These are phyloP conservation scores for Sturmia bella DNA, from an alignment of 2,888 invertebrate species.

Conservation along the genomic window DNA sequence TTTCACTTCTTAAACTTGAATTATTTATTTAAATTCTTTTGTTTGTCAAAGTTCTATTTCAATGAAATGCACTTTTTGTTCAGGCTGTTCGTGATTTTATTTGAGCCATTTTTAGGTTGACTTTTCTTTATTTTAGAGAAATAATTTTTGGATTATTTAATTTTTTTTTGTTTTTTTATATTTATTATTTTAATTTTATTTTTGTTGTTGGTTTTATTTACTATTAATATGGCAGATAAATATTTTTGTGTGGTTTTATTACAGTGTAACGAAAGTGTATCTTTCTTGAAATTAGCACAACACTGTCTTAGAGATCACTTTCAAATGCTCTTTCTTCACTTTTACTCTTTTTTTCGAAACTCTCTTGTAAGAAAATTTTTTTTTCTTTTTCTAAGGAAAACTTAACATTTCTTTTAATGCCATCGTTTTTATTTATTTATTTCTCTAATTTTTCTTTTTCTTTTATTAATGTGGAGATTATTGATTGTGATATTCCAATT, in stretches of 20 bases:
- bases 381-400: conserved; percentile 19
- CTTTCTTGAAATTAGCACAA: conserved; percentile 5
- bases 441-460: neutral
- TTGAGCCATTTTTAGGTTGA: conserved; percentile 33
- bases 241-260: conserved; percentile 33
- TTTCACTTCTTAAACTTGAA: neutral
- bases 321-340: conserved; percentile 52
- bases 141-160: conserved; percentile 8
- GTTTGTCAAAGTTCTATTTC: conserved; percentile 17
- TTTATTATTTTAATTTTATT: conserved; percentile 36
- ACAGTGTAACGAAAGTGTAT: conserved; percentile 38
- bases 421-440: neutral
- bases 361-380: neutral
- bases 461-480: neutral
- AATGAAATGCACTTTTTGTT: neutral
- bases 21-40: neutral
- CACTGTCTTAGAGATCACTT: conserved; percentile 56
- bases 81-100: conserved; percentile 49
- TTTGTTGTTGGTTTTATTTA: conserved; percentile 30
- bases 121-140: conserved; percentile 16
- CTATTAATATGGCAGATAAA: conserved; percentile 63
- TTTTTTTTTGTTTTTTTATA: conserved; percentile 29
- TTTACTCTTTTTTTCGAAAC: conserved; percentile 18
- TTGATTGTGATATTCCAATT: no score
- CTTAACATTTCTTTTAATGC: neutral